These are phyloP conservation scores for Lutjanus argentimaculatus DNA, from an alignment of 2,797 vertebrate species.

Conservation along the genomic window DNA sequence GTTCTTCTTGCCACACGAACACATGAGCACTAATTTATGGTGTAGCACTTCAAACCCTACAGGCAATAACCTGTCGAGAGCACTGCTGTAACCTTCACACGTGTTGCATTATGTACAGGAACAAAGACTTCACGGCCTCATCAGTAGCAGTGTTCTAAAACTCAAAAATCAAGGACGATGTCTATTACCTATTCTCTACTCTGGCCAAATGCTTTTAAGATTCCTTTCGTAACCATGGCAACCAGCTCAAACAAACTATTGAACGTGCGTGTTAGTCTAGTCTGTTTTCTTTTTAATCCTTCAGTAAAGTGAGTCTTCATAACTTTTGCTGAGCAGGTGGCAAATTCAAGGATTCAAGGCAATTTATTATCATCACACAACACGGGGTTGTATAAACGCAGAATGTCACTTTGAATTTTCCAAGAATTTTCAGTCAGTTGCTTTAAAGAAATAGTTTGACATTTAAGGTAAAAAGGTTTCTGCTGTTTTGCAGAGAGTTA, in stretches of 20 bases:
- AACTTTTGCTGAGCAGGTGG: too few species aligned
- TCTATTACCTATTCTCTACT: neutral
- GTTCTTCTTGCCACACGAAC: neutral
- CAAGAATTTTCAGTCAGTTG: too few species aligned
- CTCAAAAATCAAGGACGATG: neutral
- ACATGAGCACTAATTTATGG: neutral
- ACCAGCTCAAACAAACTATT: neutral
- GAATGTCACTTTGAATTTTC: too few species aligned
- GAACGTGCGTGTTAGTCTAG: too few species aligned
- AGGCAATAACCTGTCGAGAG: neutral
- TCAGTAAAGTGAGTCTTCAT: too few species aligned
- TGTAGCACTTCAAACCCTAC: neutral
- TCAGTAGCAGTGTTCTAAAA: neutral
- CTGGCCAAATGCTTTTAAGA: neutral
- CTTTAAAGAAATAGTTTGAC: too few species aligned
- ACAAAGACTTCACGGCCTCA: conserved; percentile 1
- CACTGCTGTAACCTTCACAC: neutral
- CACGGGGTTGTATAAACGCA: too few species aligned
- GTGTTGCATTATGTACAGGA: neutral
- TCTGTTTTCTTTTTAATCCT: too few species aligned
- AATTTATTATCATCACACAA: too few species aligned
- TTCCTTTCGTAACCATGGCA: neutral
- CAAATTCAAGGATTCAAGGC: too few species aligned
- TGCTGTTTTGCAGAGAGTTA: too few species aligned
- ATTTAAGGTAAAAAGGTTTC: too few species aligned